A percentile compares a stretch with the other conserved stretches of the same genome.
Evolutionary conservation across 2,797 vertebrate genomes (phyloP).

Genomic region (Typhlichthys eigenmanni): DNA sequence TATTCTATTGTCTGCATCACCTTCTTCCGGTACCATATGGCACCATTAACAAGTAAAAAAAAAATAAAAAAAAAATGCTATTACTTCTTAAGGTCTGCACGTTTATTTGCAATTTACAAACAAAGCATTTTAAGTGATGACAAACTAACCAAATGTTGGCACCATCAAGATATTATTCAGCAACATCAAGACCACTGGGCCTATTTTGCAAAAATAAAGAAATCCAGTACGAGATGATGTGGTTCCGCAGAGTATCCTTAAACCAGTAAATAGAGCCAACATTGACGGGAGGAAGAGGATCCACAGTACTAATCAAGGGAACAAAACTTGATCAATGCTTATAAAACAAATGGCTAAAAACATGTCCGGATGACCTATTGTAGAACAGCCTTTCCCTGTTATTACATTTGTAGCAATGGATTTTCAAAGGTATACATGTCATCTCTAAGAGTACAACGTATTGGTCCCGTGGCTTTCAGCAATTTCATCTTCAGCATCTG

Average conservation of each 20-base stretch:
- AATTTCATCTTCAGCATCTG: constrained; percentile 38
- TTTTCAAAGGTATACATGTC: constrained; percentile 17
- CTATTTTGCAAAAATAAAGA: constrained; percentile 34
- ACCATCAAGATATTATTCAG: constrained; percentile 17
- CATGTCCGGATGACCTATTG: constrained; percentile 15
- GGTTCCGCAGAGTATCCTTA: constrained; percentile 38
- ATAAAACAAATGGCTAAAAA: constrained; percentile 17
- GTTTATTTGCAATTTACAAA: constrained; percentile 28
- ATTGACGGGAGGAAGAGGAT: constrained; percentile 7
- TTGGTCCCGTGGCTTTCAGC: constrained; percentile 50
- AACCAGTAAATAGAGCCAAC: constrained; percentile 37
- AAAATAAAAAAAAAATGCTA: too few relatives aligned
- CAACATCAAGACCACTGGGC: constrained; percentile 1
- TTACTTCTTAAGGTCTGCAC: constrained; percentile 18
- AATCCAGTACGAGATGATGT: background rate
- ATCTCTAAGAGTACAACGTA: constrained; percentile 29
- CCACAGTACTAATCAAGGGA: constrained; percentile 38
- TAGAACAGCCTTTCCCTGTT: constrained; percentile 6
- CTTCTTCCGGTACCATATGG: too few relatives aligned
- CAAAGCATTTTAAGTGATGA: constrained; percentile 10
- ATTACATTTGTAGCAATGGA: background rate
- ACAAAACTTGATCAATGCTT: constrained; percentile 30
- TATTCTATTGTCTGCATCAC: too few relatives aligned
- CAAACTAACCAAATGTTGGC: constrained; percentile 6
- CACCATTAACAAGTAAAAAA: too few relatives aligned